These are phyloP conservation scores for Physella acuta DNA, from an alignment of 1,140 invertebrate species.

Conservation along the genomic window DNA sequence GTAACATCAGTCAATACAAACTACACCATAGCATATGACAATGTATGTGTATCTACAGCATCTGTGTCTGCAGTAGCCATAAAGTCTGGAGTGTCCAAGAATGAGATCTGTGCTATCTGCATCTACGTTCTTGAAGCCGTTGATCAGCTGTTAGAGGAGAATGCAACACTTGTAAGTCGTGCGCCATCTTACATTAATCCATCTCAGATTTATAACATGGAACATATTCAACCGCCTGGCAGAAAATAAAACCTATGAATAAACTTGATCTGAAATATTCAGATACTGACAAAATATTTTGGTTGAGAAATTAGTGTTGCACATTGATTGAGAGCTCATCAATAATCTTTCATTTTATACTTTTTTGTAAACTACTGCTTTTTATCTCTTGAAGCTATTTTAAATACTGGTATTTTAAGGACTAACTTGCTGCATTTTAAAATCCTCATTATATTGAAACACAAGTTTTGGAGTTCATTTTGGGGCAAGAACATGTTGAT, in stretches of 20 bases:
- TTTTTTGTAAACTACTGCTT: too few species aligned
- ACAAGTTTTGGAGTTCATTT: not conserved
- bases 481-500: not conserved
- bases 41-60: not conserved
- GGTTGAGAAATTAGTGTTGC: too few species aligned
- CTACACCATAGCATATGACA: not conserved
- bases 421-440: not conserved
- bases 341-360: too few species aligned
- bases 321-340: too few species aligned
- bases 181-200: not conserved
- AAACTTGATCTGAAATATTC: not conserved
- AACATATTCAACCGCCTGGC: not conserved
- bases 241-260: not conserved
- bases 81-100: not conserved
- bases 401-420: too few species aligned
- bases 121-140: slow-evolving; percentile 2
- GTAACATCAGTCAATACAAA: not conserved
- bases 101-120: not conserved
- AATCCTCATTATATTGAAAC: not conserved
- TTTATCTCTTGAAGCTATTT: too few species aligned
- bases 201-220: not conserved
- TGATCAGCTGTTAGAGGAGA: not conserved
- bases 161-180: slow-evolving; percentile 6
- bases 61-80: not conserved
- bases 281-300: too few species aligned